These are phyloP conservation scores for Rhagonycha fulva DNA, from an alignment of 2,888 invertebrate genomes.

Conservation along the genomic window DNA sequence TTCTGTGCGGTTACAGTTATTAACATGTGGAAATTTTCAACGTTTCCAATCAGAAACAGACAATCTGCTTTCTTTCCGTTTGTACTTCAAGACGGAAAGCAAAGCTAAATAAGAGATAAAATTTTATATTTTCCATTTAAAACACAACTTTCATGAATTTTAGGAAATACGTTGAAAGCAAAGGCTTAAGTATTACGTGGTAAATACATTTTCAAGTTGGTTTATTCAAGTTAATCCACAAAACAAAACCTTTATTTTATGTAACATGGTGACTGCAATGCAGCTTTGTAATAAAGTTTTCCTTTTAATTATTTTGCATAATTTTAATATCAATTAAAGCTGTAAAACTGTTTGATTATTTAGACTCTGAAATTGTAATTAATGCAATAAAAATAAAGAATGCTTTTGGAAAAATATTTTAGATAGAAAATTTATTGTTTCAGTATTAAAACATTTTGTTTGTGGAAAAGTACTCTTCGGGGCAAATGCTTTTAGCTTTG, in stretches of 20 bases:
- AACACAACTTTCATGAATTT: not conserved
- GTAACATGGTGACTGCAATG: not conserved
- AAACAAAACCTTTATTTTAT: not conserved
- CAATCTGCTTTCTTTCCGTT: too few relatives aligned
- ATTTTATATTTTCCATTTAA: not conserved
- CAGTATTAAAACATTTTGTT: not conserved
- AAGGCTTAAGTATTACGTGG: not conserved
- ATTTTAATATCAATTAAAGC: not conserved
- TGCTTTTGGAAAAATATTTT: not conserved
- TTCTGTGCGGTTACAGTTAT: too few relatives aligned
- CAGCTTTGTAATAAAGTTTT: not conserved
- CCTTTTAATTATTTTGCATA: not conserved
- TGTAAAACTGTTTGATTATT: not conserved
- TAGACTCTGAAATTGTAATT: not conserved
- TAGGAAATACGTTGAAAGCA: not conserved
- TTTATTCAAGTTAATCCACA: not conserved
- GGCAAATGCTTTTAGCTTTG: not conserved
- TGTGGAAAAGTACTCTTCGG: not conserved
- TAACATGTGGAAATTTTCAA: too few relatives aligned
- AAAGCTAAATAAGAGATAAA: too few relatives aligned
- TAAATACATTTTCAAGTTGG: not conserved
- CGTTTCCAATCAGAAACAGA: too few relatives aligned
- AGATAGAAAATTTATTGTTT: not conserved
- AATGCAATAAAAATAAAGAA: not conserved
- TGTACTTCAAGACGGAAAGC: too few relatives aligned